phyloP scores from a whole-genome alignment of 2,888 invertebrate genomes.

The Aphrophora alni region DNA sequence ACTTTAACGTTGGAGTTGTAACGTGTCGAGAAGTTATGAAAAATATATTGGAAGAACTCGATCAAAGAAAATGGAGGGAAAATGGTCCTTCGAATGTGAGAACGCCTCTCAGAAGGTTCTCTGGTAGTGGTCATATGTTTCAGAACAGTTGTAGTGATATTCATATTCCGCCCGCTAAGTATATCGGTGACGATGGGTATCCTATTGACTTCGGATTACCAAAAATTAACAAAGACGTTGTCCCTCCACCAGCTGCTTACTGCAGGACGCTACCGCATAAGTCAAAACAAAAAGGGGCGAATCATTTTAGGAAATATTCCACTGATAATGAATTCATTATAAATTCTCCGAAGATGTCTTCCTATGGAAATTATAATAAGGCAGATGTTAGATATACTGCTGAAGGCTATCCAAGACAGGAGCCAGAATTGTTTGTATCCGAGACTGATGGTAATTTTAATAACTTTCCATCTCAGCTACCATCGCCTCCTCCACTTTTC shows the following conservation, averaged over 20 bases:
- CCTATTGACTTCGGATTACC: constrained; percentile 80
- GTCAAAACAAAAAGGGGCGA: constrained; percentile 58
- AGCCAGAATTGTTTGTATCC: constrained; percentile 50
- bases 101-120: constrained; percentile 48
- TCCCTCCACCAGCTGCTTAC: constrained; percentile 47
- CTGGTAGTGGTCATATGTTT: constrained; percentile 59
- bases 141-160: constrained; percentile 68
- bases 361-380: constrained; percentile 57
- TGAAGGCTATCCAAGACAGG: constrained; percentile 76
- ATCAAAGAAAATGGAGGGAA: constrained; percentile 52
- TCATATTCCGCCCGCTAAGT: constrained; percentile 73
- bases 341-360: constrained; percentile 59
- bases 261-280: constrained; percentile 82
- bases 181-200: constrained; percentile 79
- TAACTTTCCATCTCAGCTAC: constrained; percentile 29
- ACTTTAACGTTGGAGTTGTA: background rate
- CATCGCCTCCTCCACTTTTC: constrained; percentile 45
- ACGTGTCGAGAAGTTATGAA: background rate
- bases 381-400: constrained; percentile 75
- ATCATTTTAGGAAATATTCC: constrained; percentile 60
- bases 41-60: constrained; percentile 20
- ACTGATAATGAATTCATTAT: constrained; percentile 71
- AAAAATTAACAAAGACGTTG: constrained; percentile 60
- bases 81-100: background rate
- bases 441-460: constrained; percentile 16